A percentile compares a stretch with the other conserved stretches of the same genome.
phyloP scores from a whole-genome alignment of 2,113 vertebrate genomes.

The Heloderma charlesbogerti region DNA sequence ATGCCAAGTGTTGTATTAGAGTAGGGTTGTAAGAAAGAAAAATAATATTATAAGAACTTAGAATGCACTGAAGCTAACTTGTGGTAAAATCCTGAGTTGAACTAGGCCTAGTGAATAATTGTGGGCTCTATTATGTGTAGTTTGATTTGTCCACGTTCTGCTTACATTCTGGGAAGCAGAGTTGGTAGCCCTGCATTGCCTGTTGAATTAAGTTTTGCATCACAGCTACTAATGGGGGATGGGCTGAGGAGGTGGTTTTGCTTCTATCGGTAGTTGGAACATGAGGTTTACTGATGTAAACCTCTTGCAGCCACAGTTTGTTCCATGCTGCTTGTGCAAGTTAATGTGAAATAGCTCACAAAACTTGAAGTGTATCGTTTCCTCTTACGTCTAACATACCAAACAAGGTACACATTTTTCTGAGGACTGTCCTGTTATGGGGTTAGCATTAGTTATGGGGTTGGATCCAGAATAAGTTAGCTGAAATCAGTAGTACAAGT shows the following conservation, averaged over 20 bases:
- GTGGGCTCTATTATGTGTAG: not conserved
- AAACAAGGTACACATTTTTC: not conserved
- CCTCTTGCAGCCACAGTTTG: slow-evolving; percentile 11
- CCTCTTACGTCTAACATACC: not conserved
- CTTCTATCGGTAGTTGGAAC: not conserved
- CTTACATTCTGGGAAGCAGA: not conserved
- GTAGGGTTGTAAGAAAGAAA: not conserved
- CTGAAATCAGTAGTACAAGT: not conserved
- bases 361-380: not conserved
- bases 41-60: not conserved
- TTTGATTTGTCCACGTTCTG: not conserved
- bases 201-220: not conserved
- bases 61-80: not conserved
- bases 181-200: not conserved
- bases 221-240: not conserved
- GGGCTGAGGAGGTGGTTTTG: slow-evolving; percentile 8
- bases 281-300: not conserved
- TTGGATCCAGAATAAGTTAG: not conserved
- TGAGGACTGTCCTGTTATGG: not conserved
- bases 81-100: not conserved
- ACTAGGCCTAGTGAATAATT: not conserved
- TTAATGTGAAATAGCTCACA: not conserved
- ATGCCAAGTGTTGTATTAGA: not conserved
- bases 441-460: not conserved
- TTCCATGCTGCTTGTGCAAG: not conserved